Evolutionary conservation across 1,140 invertebrate genomes (phyloP), one percentile per base, ranked within the genome.

Genomic region (Tetranychus urticae): DNA sequence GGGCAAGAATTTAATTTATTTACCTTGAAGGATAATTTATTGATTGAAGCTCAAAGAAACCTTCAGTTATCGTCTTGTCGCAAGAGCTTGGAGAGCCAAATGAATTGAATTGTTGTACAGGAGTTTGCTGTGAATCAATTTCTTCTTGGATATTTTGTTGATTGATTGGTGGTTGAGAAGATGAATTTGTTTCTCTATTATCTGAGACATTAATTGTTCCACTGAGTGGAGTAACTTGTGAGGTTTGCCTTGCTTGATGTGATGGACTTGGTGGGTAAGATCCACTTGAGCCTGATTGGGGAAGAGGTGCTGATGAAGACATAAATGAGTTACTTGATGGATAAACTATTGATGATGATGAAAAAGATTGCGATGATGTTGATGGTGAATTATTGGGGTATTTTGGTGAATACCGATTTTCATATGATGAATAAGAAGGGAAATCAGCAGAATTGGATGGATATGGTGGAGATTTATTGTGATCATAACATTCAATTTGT

Each of bases 401-500:
- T 37, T 56, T 37, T 12, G 8, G 12, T 36, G 55, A 34, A 56
- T 56, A 36, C 6, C 33, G 33, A 56, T 10, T 14, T 36, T 35
- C 55, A n/a, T 12, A 33, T 36, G 7, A 12, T 2, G 55, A 36
- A 36, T 35, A 56, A 0, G 55, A 36, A 6, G 55, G 37, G 6
- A 56, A 14, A 52, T 52, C 50, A 52, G 50, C 50, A 23, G 50
- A 52, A 31, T 52, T 52, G 7, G 55, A 14, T 36, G 55, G 55
- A 56, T 37, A 35, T 14, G 55, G 34, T 10, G 33, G 33, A 12
- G 55, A 39, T n/a, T 23, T 39, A 10, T 36, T 50, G 8, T 46
- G 50, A 7, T 31, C 31, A 14, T 35, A 35, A 55, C 68, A 69
- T 39, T 68, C 66, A 1, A 69, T 55, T 39, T 69, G 68, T 34